phyloP scores from a whole-genome alignment of 2,888 invertebrate genomes.

The Clepsis dumicolana region DNA sequence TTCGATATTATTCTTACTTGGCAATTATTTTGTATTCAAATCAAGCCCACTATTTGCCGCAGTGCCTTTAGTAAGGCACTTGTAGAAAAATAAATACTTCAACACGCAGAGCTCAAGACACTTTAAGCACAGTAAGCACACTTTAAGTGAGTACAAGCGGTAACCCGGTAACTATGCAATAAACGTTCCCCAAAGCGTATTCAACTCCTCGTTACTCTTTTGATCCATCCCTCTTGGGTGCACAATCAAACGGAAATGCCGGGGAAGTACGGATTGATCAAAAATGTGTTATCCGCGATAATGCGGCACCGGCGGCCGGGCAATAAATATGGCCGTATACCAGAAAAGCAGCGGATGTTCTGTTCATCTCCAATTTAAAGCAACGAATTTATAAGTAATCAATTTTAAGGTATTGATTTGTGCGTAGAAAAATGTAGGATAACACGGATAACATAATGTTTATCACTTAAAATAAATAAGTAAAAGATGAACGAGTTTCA shows the following conservation, averaged over 20 bases:
- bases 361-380: background rate
- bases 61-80: too few species aligned
- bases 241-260: background rate
- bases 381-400: background rate
- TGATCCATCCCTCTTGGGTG: background rate
- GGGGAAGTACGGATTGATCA: background rate
- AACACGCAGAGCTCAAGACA: too few species aligned
- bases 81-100: too few species aligned
- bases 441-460: too few species aligned
- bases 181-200: background rate
- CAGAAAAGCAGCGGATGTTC: background rate
- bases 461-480: background rate
- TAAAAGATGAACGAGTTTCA: background rate
- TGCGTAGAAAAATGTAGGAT: background rate
- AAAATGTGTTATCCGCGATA: background rate
- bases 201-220: background rate
- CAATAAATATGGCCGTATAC: background rate
- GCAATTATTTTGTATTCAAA: too few species aligned
- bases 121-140: too few species aligned
- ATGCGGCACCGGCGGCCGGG: slow-evolving; percentile 1
- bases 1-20: too few species aligned
- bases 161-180: background rate
- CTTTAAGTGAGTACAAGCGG: background rate
- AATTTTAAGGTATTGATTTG: background rate
- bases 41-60: too few species aligned